A percentile compares a stretch with the other conserved stretches of the same genome.
phyloP scores from a whole-genome alignment of 30 jellyfish, hydroid and myxozoan genomes.

The Cassiopea xamachana region DNA sequence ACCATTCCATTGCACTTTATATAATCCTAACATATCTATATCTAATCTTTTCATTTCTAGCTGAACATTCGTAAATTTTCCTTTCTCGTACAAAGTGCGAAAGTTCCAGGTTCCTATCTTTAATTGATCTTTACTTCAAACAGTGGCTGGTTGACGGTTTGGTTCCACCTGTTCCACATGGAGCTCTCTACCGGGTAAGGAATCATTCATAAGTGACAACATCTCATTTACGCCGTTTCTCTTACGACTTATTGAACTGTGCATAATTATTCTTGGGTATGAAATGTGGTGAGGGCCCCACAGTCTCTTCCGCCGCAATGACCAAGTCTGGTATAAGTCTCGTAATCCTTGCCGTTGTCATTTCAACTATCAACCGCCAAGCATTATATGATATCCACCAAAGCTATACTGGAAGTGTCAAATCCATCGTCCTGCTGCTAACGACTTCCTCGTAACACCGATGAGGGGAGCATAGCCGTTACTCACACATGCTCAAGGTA shows the following conservation, averaged over 20 bases:
- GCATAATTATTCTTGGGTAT: not conserved
- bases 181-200: not conserved
- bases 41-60: not conserved
- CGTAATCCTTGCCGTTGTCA: no score
- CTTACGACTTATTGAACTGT: not conserved
- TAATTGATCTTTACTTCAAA: not conserved
- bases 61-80: not conserved
- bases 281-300: not conserved
- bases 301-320: not conserved
- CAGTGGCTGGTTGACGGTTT: not conserved
- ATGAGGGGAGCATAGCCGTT: not conserved
- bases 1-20: not conserved
- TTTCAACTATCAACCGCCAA: no score
- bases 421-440: no score
- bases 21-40: not conserved
- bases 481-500: not conserved
- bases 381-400: no score
- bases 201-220: not conserved
- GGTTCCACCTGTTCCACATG: not conserved
- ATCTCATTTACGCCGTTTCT: not conserved
- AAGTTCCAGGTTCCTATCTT: not conserved
- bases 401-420: no score
- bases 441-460: no score
- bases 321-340: no score
- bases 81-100: not conserved